Conservation (phyloP, 2,888 invertebrate genomes). For the Coelopa pilipes region DNA sequence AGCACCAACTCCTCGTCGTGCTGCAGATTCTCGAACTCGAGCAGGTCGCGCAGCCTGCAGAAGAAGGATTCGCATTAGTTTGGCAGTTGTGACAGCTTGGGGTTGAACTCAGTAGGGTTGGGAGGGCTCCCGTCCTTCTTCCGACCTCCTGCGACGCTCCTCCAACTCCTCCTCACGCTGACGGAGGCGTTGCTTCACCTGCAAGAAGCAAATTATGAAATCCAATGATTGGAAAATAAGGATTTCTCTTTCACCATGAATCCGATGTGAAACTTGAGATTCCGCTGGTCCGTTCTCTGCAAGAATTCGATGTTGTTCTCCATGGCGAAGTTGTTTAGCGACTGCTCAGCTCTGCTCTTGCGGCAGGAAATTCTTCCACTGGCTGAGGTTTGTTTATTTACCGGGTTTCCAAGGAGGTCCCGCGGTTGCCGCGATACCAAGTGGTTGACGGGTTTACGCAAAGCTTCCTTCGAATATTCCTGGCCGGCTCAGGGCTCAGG, state of each 20-base stretch:
- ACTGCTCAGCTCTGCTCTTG: too few relatives aligned
- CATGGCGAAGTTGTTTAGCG: conserved; percentile 35
- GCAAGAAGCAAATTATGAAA: conserved; percentile 11
- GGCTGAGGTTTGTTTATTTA: too few relatives aligned
- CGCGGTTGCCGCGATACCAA: too few relatives aligned
- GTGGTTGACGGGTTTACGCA: too few relatives aligned
- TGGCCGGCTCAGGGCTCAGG: too few relatives aligned
- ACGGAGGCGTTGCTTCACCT: conserved; percentile 43
- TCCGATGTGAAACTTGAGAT: conserved; percentile 43
- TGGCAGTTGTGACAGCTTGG: too few relatives aligned
- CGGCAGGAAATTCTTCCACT: too few relatives aligned
- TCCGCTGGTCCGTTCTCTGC: conserved; percentile 41
- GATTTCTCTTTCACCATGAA: conserved; percentile 39
- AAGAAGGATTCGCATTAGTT: background rate
- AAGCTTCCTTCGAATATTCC: too few relatives aligned
- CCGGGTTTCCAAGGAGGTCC: too few relatives aligned
- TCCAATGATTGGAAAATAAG: background rate
- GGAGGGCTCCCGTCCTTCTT: background rate
- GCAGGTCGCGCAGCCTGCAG: conserved; percentile 41
- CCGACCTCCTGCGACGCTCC: conserved; percentile 39
- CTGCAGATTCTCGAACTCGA: conserved; percentile 42
- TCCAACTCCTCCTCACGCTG: conserved; percentile 35
- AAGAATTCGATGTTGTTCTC: conserved; percentile 46
- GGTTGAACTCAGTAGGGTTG: too few relatives aligned
- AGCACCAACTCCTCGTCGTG: conserved; percentile 44